Evolutionary conservation across 2,888 invertebrate genomes (phyloP), one percentile per base, ranked within the genome.

Genomic region (Sarcophaga variegata): DNA sequence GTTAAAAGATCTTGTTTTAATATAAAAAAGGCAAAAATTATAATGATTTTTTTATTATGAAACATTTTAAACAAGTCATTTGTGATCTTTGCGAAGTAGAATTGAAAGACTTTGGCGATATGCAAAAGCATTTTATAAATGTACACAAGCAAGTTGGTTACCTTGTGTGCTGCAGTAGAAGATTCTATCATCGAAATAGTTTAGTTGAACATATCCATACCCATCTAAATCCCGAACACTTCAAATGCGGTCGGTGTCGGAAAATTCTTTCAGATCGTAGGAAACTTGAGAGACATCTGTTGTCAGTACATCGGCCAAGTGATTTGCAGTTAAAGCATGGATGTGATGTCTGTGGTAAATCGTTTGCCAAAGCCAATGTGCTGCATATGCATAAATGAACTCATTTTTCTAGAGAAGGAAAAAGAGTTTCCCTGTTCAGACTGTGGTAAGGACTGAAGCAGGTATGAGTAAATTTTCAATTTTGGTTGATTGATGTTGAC

Each of bases 291-390:
- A 64, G 89, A 3, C 91, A 91, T 79, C 90, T 91, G 5, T 90
- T 89, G 4, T 92, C 92, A 88, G 90, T 91, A 81, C 92, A 92
- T 37, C 89, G 90, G 45, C 90, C 92, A 66, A 90, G 91, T 82
- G 89, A 90, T 37, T 89, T 91, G 17, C 90, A 90, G 47, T 89
- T 88, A 25, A 86, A 89, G 8, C 91, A 91, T 78, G 72, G 75
- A 0, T 91, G 91, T 67, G 91, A 92, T 45, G 91, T 91, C 67
- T 92, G 92, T 69, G 89, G 91, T 2, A 92, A 91, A 77, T 88
- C 89, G 0, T 92, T 92, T 66, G 90, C 90, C 59, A 90, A 90
- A 80, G 90, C 91, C 67, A 89, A 89, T 12, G 90, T 91, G 10
- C 87, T 90, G 17, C 90, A 91, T 37, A 90, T 90, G 66, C 92